Conservation (phyloP, 2,888 invertebrate genomes). For the Eristalis arbustorum region DNA sequence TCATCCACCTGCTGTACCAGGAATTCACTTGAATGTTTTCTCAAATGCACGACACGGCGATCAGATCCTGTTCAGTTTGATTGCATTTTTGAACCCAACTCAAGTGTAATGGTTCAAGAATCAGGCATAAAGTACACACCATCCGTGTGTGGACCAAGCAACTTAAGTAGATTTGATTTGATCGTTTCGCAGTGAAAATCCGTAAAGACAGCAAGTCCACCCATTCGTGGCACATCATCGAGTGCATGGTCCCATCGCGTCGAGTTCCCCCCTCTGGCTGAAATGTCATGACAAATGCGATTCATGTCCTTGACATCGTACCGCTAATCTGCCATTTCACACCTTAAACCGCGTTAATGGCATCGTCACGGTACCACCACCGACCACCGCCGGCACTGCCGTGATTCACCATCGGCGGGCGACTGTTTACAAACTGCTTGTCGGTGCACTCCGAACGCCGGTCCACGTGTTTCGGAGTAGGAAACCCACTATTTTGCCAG, state of each 20-base stretch:
- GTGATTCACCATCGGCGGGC: conserved; percentile 2
- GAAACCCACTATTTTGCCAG: conserved; percentile 42
- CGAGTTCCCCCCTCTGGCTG: not conserved
- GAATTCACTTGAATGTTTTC: too few species aligned
- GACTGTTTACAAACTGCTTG: conserved; percentile 49
- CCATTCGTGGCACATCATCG: not conserved
- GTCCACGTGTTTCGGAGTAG: conserved; percentile 47
- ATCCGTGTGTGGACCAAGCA: too few species aligned
- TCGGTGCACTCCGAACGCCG: conserved; percentile 11
- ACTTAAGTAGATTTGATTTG: too few species aligned
- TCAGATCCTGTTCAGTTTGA: too few species aligned
- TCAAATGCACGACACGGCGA: too few species aligned
- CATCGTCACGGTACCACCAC: too few species aligned
- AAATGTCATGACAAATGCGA: not conserved
- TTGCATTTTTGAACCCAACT: too few species aligned
- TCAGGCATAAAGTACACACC: too few species aligned
- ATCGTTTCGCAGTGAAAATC: too few species aligned
- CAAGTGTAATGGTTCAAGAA: too few species aligned
- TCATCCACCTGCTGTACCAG: too few species aligned
- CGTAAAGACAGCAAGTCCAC: not conserved
- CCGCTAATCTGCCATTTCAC: conserved; percentile 1
- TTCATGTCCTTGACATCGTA: conserved; percentile 17
- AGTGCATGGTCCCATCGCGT: not conserved
- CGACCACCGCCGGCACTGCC: not conserved
- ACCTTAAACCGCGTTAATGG: not conserved